phyloP scores from a whole-genome alignment of 53 echinoderm and acorn worm genomes.

The Hippasteria phrygiana region DNA sequence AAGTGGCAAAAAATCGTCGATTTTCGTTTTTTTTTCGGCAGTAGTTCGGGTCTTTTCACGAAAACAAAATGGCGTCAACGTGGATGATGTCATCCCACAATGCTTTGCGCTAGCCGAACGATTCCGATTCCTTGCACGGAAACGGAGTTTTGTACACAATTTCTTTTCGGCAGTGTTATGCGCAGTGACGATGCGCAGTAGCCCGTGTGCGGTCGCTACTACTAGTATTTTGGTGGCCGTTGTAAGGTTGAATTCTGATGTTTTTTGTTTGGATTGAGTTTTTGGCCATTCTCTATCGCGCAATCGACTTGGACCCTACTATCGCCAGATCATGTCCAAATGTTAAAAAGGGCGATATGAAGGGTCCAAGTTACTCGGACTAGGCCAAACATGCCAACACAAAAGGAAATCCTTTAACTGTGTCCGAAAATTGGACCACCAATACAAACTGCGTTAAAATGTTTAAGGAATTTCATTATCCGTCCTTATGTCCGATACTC shows the following conservation, averaged over 20 bases:
- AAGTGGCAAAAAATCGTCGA: conserved; percentile 12
- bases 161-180: conserved; percentile 14
- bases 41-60: neutral
- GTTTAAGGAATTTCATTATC: neutral
- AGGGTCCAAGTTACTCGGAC: too few species aligned
- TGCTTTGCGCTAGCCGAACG: neutral
- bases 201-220: conserved; percentile 21
- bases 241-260: too few species aligned
- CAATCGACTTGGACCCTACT: too few species aligned
- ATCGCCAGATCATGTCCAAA: neutral
- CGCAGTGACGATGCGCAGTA: conserved; percentile 26
- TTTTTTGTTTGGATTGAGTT: too few species aligned
- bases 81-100: neutral
- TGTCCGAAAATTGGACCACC: neutral
- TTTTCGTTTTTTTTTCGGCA: conserved; percentile 22
- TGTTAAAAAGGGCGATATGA: neutral
- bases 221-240: too few species aligned
- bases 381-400: neutral
- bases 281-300: too few species aligned
- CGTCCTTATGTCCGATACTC: neutral
- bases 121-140: neutral
- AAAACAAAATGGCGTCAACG: neutral
- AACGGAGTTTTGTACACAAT: conserved; percentile 22
- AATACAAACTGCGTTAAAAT: neutral
- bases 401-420: neutral